Conservation (phyloP, 2,888 invertebrate species). For the Pocota personata region DNA sequence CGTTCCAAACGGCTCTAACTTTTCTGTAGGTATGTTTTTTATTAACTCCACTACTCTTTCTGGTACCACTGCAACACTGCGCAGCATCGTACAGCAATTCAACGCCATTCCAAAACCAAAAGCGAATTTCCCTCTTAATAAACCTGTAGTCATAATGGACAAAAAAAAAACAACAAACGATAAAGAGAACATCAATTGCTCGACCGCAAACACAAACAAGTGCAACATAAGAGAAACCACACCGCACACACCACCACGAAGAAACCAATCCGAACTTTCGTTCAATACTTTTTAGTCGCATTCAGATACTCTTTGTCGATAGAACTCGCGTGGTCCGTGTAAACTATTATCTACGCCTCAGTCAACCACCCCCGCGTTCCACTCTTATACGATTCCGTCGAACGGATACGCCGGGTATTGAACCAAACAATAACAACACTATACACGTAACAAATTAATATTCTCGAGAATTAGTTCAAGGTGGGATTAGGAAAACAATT, state of each 20-base stretch:
- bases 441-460: slow-evolving; percentile 16
- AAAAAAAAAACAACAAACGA: background rate
- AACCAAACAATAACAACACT: slow-evolving; percentile 55
- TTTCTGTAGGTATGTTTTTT: no score
- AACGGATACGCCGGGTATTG: slow-evolving; percentile 58
- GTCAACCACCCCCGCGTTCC: slow-evolving; percentile 58
- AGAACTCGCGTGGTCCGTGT: slow-evolving; percentile 67
- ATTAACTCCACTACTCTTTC: background rate
- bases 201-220: slow-evolving; percentile 61
- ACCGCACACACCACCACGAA: slow-evolving; percentile 65
- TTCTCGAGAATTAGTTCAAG: slow-evolving; percentile 40
- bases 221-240: slow-evolving; percentile 43
- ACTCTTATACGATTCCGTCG: slow-evolving; percentile 11
- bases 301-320: slow-evolving; percentile 73
- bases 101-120: background rate
- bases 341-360: slow-evolving; percentile 34
- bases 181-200: slow-evolving; percentile 68
- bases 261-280: slow-evolving; percentile 68
- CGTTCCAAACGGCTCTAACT: no score
- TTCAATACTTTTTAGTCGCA: slow-evolving; percentile 73
- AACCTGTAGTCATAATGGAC: slow-evolving; percentile 43
- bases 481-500: slow-evolving; percentile 30
- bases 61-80: slow-evolving; percentile 39
- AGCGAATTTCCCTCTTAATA: slow-evolving; percentile 45
- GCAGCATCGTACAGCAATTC: background rate